Evolutionary conservation across 2,888 invertebrate genomes (phyloP), one percentile per base, ranked within the genome.

Genomic region (Elegia similella): DNA sequence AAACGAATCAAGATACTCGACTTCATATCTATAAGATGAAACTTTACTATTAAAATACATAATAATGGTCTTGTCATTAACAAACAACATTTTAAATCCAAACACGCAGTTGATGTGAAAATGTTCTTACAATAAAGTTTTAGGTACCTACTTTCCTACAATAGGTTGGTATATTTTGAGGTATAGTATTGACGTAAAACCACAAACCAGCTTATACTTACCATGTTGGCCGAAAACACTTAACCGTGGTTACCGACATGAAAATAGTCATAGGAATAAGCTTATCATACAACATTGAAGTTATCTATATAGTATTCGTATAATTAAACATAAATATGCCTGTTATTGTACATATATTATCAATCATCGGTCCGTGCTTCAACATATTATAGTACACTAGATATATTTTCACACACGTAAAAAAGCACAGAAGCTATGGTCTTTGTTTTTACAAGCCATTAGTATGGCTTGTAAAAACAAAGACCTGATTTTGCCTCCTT

Each of bases 21-120:
- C 74, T 72, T 73, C 71, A 72, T 73, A 75, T 72, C 65, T 68
- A 72, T 66, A 60, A 59, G 54, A 52, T 54, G 57, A 59, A 61
- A 62, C 38, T 44, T 10, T 13, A 47, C 32, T 34, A 54, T 16
- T 43, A 42, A 42, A 17, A 29, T 42, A 52, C 50, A 44, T 16
- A 30, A 30, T 13, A 48, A 48, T 48, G 48, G 48, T 48, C 48
- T 15, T 48, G 30, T 48, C 32, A 32, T 30, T 32, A 7, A 48
- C 10, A 8, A 48, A 32, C 10, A 48, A 48, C 32, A 48, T 48
- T 34, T 46, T 32, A 5, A 23, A 48, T 13, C 32, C 48, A 32
- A 42, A 23, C 42, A 53, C 52, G 16, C 29, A 52, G 12, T 23
- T 53, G 8, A 52, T 23, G 16, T 23, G 8, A 53, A 29, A 42